Evolutionary conservation across 23 tunicate species (phyloP).

Genomic region (Pegea sp.): DNA sequence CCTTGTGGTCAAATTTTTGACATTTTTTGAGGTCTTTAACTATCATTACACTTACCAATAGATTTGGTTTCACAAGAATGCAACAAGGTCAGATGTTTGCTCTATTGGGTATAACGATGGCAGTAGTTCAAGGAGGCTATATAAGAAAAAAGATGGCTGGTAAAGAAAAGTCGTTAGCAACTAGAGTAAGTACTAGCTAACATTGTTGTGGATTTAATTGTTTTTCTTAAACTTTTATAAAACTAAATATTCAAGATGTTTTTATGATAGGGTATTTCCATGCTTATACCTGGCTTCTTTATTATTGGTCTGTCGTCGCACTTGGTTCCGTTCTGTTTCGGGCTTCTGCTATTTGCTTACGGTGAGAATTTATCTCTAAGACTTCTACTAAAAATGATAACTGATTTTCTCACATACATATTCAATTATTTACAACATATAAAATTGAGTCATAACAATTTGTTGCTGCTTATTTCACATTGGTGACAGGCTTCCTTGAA

Average conservation of each 20-base stretch:
- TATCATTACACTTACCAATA: too few species aligned
- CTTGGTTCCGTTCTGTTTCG: constrained; percentile 16
- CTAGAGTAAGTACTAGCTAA: constrained; percentile 8
- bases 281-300: constrained; percentile 59
- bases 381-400: background rate
- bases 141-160: constrained; percentile 67
- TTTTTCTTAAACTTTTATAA: background rate
- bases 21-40: too few species aligned
- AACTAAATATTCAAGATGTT: background rate
- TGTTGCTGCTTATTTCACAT: too few species aligned
- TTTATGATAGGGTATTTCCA: constrained; percentile 24
- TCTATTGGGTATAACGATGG: constrained; percentile 61
- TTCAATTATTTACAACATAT: background rate
- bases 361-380: constrained; percentile 14
- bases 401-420: background rate
- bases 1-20: too few species aligned
- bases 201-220: background rate
- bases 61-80: constrained; percentile 70
- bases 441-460: background rate
- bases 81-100: constrained; percentile 99
- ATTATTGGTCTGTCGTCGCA: constrained; percentile 41
- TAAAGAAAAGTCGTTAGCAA: constrained; percentile 53
- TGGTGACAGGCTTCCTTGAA: too few species aligned
- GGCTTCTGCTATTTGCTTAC: constrained; percentile 42
- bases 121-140: constrained; percentile 88